Evolutionary conservation across 2,113 vertebrate species (phyloP).

Genomic region (Spea bombifrons): DNA sequence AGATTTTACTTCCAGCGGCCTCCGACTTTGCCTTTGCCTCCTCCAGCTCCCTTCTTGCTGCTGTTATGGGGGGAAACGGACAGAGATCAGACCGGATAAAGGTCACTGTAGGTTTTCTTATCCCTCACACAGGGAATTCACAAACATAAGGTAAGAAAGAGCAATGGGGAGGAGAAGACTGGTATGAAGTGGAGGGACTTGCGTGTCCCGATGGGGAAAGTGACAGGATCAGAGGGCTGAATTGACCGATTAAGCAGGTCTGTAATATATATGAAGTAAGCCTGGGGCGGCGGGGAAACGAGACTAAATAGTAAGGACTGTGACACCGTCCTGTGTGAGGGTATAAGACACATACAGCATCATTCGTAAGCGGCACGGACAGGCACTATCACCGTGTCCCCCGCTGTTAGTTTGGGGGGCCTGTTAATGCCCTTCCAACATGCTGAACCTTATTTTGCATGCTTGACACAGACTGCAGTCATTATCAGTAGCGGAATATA

Average conservation of each 20-base stretch:
- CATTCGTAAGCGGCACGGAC: not conserved
- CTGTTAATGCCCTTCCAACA: slow-evolving; percentile 30
- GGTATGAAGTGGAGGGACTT: not conserved
- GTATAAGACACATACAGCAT: slow-evolving; percentile 29
- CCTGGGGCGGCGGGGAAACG: too few species aligned
- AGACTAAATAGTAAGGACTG: too few species aligned
- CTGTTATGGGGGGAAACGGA: slow-evolving; percentile 62
- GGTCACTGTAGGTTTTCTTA: not conserved
- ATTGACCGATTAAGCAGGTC: too few species aligned
- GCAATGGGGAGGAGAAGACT: not conserved
- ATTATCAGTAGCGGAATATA: slow-evolving; percentile 1
- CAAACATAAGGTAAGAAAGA: not conserved
- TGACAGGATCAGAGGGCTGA: too few species aligned
- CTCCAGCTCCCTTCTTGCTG: slow-evolving; percentile 91
- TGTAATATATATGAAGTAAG: too few species aligned
- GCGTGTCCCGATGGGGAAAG: too few species aligned
- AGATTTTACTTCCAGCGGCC: slow-evolving; percentile 89
- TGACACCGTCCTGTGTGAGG: slow-evolving; percentile 17
- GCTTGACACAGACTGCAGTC: not conserved
- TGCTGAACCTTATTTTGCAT: slow-evolving; percentile 29
- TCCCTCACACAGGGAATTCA: not conserved
- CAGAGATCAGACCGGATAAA: not conserved
- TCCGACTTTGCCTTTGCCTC: slow-evolving; percentile 76
- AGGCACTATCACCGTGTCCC: slow-evolving; percentile 24
- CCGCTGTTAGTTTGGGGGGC: slow-evolving; percentile 38